Evolutionary conservation across 2,888 invertebrate genomes (phyloP).

Genomic region (Bombylius discolor): DNA sequence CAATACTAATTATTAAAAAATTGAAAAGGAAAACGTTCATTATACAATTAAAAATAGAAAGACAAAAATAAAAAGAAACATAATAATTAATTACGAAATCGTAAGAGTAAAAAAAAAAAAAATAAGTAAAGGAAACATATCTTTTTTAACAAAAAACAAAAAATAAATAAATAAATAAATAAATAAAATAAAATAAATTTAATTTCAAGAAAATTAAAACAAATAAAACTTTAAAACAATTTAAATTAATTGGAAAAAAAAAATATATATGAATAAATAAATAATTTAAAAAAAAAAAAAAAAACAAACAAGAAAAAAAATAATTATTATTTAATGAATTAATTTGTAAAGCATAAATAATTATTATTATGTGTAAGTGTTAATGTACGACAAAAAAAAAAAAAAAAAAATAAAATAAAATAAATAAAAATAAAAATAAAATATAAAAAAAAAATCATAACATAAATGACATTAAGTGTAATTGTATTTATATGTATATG

Average conservation of each 20-base stretch:
- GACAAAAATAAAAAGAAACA: background rate
- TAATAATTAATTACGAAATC: background rate
- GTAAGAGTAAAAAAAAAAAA: background rate
- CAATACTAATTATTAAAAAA: too few relatives aligned
- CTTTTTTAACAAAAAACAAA: background rate
- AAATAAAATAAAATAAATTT: too few relatives aligned
- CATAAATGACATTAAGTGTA: background rate
- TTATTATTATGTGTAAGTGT: background rate
- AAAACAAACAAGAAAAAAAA: background rate
- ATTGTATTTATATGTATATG: conserved; percentile 1
- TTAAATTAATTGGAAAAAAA: too few relatives aligned
- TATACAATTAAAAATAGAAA: background rate
- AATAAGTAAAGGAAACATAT: background rate
- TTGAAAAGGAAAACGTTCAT: too few relatives aligned
- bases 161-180: background rate
- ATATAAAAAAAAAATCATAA: too few relatives aligned
- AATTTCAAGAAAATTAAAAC: too few relatives aligned
- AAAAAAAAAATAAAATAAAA: background rate
- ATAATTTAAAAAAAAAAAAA: background rate
- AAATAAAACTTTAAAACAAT: too few relatives aligned
- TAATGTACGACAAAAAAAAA: background rate
- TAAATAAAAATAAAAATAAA: background rate
- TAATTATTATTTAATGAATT: background rate
- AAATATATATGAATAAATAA: too few relatives aligned
- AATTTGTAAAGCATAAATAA: background rate